Percentiles rank a stretch among this genome's conserved stretches.
These are phyloP conservation scores for Siniperca scherzeri DNA, from an alignment of 2,797 vertebrate species.

Conservation along the genomic window DNA sequence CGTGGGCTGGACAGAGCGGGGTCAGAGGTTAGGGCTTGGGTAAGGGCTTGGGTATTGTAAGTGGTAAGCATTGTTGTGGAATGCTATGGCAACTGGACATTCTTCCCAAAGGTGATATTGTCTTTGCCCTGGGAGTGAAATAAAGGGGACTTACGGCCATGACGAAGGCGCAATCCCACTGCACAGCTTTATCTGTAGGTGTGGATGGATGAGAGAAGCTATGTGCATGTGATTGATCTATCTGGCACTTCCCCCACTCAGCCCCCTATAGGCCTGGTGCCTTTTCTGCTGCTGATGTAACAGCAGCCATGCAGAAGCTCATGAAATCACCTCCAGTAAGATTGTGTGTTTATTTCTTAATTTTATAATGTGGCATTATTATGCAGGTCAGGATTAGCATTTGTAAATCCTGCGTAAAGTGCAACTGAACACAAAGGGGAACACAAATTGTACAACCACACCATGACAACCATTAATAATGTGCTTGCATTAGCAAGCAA, in stretches of 20 bases:
- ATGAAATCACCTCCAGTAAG: conserved; percentile 38
- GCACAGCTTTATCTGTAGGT: conserved; percentile 80
- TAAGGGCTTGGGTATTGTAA: conserved; percentile 78
- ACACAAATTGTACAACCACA: conserved; percentile 13
- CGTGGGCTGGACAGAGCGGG: conserved; percentile 72
- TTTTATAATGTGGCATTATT: conserved; percentile 17
- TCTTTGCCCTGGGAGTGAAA: conserved; percentile 76
- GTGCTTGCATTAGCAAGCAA: background rate
- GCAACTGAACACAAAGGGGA: conserved; percentile 24
- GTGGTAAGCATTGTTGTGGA: conserved; percentile 80
- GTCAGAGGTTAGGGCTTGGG: conserved; percentile 78
- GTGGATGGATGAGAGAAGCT: conserved; percentile 79
- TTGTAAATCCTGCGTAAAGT: conserved; percentile 32
- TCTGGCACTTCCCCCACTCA: conserved; percentile 74
- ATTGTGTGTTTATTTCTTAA: conserved; percentile 28
- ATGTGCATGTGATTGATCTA: conserved; percentile 83
- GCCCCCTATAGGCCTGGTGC: conserved; percentile 55
- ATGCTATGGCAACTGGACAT: conserved; percentile 84
- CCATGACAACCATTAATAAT: conserved; percentile 8
- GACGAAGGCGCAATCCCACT: conserved; percentile 73
- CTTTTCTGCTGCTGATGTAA: conserved; percentile 71
- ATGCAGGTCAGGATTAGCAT: conserved; percentile 40
- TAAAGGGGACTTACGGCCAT: conserved; percentile 75
- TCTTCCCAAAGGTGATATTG: conserved; percentile 84
- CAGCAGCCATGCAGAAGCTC: conserved; percentile 61